A percentile compares a stretch with the other conserved stretches of the same genome.
Evolutionary conservation across 1,140 invertebrate genomes (phyloP).

Genomic region (Orius insidiosus): DNA sequence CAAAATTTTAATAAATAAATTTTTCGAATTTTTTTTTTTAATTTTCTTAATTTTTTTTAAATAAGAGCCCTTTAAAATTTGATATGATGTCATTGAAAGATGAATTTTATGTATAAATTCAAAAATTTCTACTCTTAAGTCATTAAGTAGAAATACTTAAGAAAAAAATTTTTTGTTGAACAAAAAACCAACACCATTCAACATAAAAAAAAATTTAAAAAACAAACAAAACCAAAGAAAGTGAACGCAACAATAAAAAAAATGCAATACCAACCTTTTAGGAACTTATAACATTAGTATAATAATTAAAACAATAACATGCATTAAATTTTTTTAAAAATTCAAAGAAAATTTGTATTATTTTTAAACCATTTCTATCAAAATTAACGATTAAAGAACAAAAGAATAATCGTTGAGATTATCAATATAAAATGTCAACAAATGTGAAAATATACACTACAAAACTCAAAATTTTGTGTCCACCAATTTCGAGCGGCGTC

Average conservation of each 20-base stretch:
- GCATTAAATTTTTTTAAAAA: slow-evolving; percentile 1
- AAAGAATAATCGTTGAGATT: slow-evolving; percentile 6
- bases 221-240: slow-evolving; percentile 1
- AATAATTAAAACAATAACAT: slow-evolving; percentile 13
- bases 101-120: slow-evolving; percentile 23
- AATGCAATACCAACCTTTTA: slow-evolving; percentile 7
- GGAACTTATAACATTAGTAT: slow-evolving; percentile 9
- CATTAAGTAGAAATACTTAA: background rate
- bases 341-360: slow-evolving; percentile 1
- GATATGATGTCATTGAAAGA: slow-evolving; percentile 10
- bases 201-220: slow-evolving; percentile 31
- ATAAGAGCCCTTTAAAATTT: slow-evolving; percentile 3
- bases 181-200: slow-evolving; percentile 8
- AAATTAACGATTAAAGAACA: background rate
- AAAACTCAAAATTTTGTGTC: background rate
- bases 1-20: slow-evolving; percentile 24
- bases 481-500: too few relatives aligned
- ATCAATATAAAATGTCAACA: slow-evolving; percentile 11
- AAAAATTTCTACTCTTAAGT: slow-evolving; percentile 24
- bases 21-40: slow-evolving; percentile 6
- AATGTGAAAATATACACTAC: background rate
- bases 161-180: slow-evolving; percentile 2
- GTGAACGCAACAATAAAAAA: slow-evolving; percentile 9
- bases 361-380: slow-evolving; percentile 2
- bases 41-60: slow-evolving; percentile 15